Base-by-base conservation (phyloP, 1,140 invertebrate species). In the Nilaparvata lugens region DNA sequence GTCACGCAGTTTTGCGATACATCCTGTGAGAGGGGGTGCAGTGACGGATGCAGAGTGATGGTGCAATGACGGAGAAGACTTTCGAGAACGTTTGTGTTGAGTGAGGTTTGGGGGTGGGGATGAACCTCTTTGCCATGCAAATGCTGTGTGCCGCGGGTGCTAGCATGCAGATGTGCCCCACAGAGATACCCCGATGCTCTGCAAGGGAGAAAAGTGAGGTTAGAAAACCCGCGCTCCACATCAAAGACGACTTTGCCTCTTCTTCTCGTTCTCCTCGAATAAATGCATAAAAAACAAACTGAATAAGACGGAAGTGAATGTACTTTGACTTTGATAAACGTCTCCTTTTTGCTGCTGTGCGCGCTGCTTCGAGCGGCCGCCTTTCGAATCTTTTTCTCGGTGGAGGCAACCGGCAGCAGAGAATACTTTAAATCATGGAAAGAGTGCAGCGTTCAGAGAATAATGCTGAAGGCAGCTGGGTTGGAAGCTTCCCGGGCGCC, bases 321-420 rank as follows among this genome's bases (percentile, higher is more conserved):
- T 45, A 45, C n/a, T 45, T 45, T 45, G 42, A 45, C 42, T 45
- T 45, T 45, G 42, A 45, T 45, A 45, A 45, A 45, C 42, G 42
- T 45, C 19, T 45, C 42, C 19, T 45, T 28, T 28, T 28, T 28
- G 25, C 25, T 28, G 25, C 25, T 28, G 25, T 28, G 25, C 7
- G 25, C 25, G 25, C 25, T 4, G 7, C 25, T 28, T 4, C 25
- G 7, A 28, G 42, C 14, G 14, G 11, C 42, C 42, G 19, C 19
- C 42, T 16, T 9, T 45, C n/a, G 42, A 45, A 45, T 45, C 42
- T 45, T 19, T 45, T 45, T 45, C 42, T 16, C 19, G 11, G 42
- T n/a, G n/a, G n/a, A n/a, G n/a, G n/a, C n/a, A n/a, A n/a, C n/a
- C n/a, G n/a, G n/a, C 25, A 7, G 25, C 25, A 7, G 25, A 28